Evolutionary conservation across 2,113 vertebrate species (phyloP).

Genomic region (Pachyramphus minor): DNA sequence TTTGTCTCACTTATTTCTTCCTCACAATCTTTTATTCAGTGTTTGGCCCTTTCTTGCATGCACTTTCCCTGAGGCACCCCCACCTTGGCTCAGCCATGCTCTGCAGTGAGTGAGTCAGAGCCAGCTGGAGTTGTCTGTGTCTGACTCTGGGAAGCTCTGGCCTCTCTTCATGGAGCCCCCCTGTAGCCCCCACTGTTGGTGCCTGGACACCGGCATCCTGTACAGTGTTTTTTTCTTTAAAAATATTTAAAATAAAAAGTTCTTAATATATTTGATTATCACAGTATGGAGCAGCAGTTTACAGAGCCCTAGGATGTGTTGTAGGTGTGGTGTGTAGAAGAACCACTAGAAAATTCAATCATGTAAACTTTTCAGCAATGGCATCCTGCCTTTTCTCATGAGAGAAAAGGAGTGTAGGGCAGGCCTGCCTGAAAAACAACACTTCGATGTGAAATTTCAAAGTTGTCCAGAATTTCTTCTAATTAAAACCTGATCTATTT

Average conservation of each 20-base stretch:
- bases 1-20: background rate
- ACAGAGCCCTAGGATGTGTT: background rate
- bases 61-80: fast-evolving
- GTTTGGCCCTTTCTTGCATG: background rate
- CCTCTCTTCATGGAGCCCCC: background rate
- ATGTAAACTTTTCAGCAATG: background rate
- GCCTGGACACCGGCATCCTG: fast-evolving
- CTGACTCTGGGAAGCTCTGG: fast-evolving
- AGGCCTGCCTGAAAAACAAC: background rate
- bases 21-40: fast-evolving
- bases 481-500: background rate
- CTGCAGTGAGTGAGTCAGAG: fast-evolving
- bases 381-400: background rate
- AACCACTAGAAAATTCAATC: background rate
- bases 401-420: background rate
- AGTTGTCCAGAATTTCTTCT: background rate
- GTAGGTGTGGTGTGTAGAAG: background rate
- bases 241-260: background rate
- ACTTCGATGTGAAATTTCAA: background rate
- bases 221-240: background rate
- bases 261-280: background rate
- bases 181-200: fast-evolving
- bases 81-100: fast-evolving
- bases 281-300: background rate
- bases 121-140: background rate